Base-by-base conservation (phyloP, 2,888 invertebrate species). In the Hemaris fuciformis region DNA sequence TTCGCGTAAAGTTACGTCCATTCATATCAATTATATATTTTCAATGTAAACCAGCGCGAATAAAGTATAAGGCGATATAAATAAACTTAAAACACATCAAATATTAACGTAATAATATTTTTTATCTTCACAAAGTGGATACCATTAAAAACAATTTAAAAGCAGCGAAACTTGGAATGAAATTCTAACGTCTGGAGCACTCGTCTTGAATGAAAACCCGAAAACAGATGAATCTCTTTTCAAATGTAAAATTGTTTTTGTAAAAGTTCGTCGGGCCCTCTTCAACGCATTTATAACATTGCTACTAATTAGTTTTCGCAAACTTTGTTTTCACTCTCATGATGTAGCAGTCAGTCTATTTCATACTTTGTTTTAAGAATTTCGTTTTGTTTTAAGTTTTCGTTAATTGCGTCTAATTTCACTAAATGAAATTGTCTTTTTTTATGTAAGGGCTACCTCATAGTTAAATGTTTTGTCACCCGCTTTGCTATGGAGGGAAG, bases 281-380 rank as follows among this genome's bases (percentile, higher is more conserved):
- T 74, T 77, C 74, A 70, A 73, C 75, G 75, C 75, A 76, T 77
- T 78, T 73, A 75, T 72, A 69, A 71, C 68, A 64, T 63, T 66
- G 64, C 67, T 64, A 62, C 71, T 77, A 79, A 81, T 81, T 77
- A 76, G 72, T 76, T 79, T 79, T 72, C 64, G 62, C 71, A 68
- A 77, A 77, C 73, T 79, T 78, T 67, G 60, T 76, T 73, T 20
- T 20, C n/a, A 53, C 53, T 31, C 53, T 53, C 1, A 48, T 53
- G 4, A 31, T 31, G 25, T 48, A 48, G 20, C n/a, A n/a, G n/a
- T n/a, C 5, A 3, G 10, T 53, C 48, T 25, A 15, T 0, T 34
- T 38, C 10, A 13, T 34, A 38, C 38, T 38, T n/a, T n/a, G n/a
- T 45, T n/a, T n/a, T n/a, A n/a, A n/a, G n/a, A n/a, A n/a, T n/a